Conservation (phyloP, 2,888 invertebrate genomes). For the Tromatobia lineatoria region DNA sequence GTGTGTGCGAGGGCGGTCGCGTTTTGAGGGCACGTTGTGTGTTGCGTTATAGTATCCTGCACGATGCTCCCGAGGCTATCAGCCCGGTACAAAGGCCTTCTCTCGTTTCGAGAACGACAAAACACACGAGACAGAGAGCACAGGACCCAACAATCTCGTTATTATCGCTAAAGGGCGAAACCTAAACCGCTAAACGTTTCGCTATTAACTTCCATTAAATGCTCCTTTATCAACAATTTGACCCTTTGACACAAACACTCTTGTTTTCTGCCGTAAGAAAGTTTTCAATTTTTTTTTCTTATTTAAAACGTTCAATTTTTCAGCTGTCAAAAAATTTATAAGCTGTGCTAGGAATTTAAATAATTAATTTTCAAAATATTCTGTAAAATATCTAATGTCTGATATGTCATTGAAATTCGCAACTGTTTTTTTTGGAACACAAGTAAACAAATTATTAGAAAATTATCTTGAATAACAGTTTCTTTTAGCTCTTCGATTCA, state of each 20-base stretch:
- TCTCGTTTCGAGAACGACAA: conserved; percentile 72
- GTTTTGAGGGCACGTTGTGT: conserved; percentile 28
- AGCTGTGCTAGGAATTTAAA: too few relatives aligned
- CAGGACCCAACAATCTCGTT: conserved; percentile 79
- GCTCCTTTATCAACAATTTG: conserved; percentile 80
- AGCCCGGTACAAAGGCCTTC: conserved; percentile 65
- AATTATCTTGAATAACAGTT: too few relatives aligned
- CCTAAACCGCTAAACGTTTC: conserved; percentile 84
- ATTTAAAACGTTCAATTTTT: not conserved
- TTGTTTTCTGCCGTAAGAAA: not conserved
- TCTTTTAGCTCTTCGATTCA: too few relatives aligned
- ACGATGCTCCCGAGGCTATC: conserved; percentile 42
- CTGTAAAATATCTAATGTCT: not conserved
- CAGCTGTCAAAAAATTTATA: too few relatives aligned
- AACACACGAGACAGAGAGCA: conserved; percentile 51
- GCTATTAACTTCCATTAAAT: conserved; percentile 84
- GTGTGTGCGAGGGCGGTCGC: not conserved
- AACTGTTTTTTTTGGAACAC: too few relatives aligned
- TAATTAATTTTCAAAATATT: too few relatives aligned
- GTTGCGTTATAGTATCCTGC: conserved; percentile 3
- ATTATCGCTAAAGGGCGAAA: conserved; percentile 77
- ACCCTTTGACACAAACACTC: conserved; percentile 38
- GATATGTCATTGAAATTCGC: not conserved
- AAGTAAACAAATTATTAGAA: too few relatives aligned
- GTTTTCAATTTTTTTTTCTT: conserved; percentile 11